Conservation (phyloP, 1,140 invertebrate genomes). For the Penaeus japonicus region DNA sequence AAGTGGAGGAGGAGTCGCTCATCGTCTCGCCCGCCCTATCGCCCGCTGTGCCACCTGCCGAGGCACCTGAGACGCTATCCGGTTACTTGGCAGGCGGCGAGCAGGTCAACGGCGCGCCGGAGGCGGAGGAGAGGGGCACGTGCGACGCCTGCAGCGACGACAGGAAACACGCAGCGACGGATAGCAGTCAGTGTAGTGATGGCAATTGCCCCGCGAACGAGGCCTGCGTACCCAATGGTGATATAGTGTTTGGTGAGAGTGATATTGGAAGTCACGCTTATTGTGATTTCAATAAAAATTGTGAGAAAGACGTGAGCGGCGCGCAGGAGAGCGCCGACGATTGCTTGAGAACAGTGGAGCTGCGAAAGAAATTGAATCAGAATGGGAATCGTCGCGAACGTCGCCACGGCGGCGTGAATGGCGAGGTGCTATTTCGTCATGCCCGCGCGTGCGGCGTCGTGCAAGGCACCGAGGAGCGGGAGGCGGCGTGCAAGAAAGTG, state of each 20-base stretch:
- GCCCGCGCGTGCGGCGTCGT: conserved; percentile 17
- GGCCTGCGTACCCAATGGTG: not conserved
- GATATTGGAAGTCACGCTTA: not conserved
- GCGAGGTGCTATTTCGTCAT: conserved; percentile 14
- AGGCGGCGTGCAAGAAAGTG: not conserved
- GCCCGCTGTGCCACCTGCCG: not conserved
- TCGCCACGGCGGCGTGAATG: conserved; percentile 25
- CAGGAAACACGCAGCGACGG: not conserved
- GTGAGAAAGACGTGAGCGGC: not conserved
- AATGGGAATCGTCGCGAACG: not conserved
- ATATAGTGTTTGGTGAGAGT: conserved; percentile 3
- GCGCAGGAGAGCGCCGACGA: not conserved
- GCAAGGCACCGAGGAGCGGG: not conserved
- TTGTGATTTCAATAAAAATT: not conserved
- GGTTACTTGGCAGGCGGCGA: not conserved
- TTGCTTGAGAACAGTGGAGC: not conserved
- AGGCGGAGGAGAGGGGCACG: not conserved
- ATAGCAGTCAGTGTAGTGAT: not conserved
- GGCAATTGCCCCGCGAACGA: not conserved
- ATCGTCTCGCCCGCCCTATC: not conserved
- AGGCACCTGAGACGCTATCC: not conserved
- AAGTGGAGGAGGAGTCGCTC: conserved; percentile 14
- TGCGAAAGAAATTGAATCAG: not conserved
- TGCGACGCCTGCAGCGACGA: not conserved
- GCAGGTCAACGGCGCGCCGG: not conserved